These are phyloP conservation scores for Pandemis corylana DNA, from an alignment of 2,888 invertebrate species.

Conservation along the genomic window DNA sequence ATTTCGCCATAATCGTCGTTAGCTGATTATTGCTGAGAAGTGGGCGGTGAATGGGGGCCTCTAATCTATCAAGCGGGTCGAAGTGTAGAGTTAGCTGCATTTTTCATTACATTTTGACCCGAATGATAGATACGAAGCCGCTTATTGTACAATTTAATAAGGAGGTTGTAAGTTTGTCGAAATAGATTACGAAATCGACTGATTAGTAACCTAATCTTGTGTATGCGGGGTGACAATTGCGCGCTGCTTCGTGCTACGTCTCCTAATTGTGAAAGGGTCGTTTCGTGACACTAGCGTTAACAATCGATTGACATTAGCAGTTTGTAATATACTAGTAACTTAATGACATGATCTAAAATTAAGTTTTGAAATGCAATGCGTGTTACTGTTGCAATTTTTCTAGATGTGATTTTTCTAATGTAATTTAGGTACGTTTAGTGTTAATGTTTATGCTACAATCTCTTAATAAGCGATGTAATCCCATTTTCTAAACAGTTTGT, in stretches of 20 bases:
- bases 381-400: slow-evolving; percentile 50
- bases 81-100: slow-evolving; percentile 28
- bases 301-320: slow-evolving; percentile 45
- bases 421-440: slow-evolving; percentile 57
- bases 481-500: slow-evolving; percentile 62
- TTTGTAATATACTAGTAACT: slow-evolving; percentile 50
- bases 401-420: slow-evolving; percentile 58
- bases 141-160: slow-evolving; percentile 31
- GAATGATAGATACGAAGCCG: slow-evolving; percentile 22
- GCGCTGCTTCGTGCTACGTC: slow-evolving; percentile 41
- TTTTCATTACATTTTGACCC: slow-evolving; percentile 19
- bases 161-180: slow-evolving; percentile 48
- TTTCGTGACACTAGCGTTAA: slow-evolving; percentile 45
- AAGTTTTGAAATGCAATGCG: slow-evolving; percentile 59
- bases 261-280: slow-evolving; percentile 41
- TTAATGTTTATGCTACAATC: slow-evolving; percentile 56
- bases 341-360: slow-evolving; percentile 54
- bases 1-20: background rate
- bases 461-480: slow-evolving; percentile 64
- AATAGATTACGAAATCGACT: slow-evolving; percentile 57
- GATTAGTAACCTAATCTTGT: slow-evolving; percentile 54
- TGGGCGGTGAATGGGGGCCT: slow-evolving; percentile 1
- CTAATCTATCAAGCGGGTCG: slow-evolving; percentile 26
- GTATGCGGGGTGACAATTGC: slow-evolving; percentile 36
- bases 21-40: background rate